Base-by-base conservation (phyloP, 2,113 vertebrate genomes). In the Synchiropus splendidus region DNA sequence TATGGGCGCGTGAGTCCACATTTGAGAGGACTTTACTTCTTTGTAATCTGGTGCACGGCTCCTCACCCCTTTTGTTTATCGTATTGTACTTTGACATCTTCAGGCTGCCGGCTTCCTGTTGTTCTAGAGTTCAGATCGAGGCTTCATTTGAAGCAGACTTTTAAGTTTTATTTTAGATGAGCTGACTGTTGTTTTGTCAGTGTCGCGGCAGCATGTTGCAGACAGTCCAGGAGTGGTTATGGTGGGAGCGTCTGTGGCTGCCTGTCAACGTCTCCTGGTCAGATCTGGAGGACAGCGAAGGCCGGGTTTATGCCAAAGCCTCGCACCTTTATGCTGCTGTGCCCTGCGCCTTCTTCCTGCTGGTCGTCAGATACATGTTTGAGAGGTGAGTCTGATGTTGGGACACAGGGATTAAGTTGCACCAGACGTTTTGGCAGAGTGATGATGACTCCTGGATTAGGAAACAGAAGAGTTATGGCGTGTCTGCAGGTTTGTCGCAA, bases 241-340 rank as follows among this genome's bases (percentile, higher is more conserved):
- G 90, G 89, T 85, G 82, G 86, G 89, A 95, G 47, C 81, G 72
- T 47, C 77, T 91, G 45, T 95, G 92, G 90, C 85, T 94, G 57
- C 92, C 93, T 36, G 61, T 16, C 10, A 83, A 83, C 1, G 39
- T 85, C 41, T 89, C 88, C 0, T 94, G 90, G 92, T 78, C 78
- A 3, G 75, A 94, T 55, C 80, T 92, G n/a, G 80, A 89, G 39
- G 90, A 95, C 70, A 74, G 42, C 0, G 81, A 89, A 11, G 91
- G 80, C 10, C 73, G 75, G 0, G 48, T 88, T 35, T 92, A 89
- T 17, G 87, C 85, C 2, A 89, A 88, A 47, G 78, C 84, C 2
- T 87, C 85, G 1, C 85, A 95, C 2, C 62, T 96, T 16, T 90
- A 88, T 5, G 73, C 82, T 15, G 77, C 64, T 1, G 55, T 95